Evolutionary conservation across 2,888 invertebrate genomes (phyloP), one percentile per base, ranked within the genome.

Genomic region (Drosophila robusta): DNA sequence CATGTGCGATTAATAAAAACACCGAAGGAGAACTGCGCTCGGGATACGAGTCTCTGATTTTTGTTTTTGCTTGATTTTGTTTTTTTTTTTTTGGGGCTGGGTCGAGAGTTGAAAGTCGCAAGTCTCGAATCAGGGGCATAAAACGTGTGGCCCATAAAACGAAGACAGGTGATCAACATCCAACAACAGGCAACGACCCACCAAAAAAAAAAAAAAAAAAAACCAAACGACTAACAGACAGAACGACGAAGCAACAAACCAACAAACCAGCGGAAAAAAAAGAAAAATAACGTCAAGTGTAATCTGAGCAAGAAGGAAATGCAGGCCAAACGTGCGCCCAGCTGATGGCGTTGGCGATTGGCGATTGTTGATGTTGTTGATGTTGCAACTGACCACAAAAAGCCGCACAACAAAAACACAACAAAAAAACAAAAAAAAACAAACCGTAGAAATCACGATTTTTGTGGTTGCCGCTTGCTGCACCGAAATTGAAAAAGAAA

Each of bases 1-100:
- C 86, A 87, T 87, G 89, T 85, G 76, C 86, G 86, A 87, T 87
- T 87, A 87, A 87, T 87, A 89, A 87, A 87, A 88, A 87, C 60
- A 46, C 45, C 1, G 55, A 67, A 68, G 75, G 68, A 52, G 67
- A 46, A 36, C 22, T 62, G 61, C 38, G 50, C 3, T 14, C 26
- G 41, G 24, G 51, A 65, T 32, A 7, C 36, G 51, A 45, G 54
- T 45, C 68, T 50, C 46, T 11, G 12, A 7, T 6, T 29, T 29
- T 29, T 26, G 26, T 26, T 26, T 6, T 26, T 26, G 38, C 22
- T 32, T 29, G 11, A 3, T 12, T 12, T 34, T 34, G 0, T 34
- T 34, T 12, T 34, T 32, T 14, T 26, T 34, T 39, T 63, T 47
- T 39, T 61, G 54, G 57, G 75, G 78, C 64, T 75, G 75, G 75